A percentile compares a stretch with the other conserved stretches of the same genome.
These are phyloP conservation scores for Acrossocheilus wenchowensis DNA, from an alignment of 2,797 vertebrate genomes.

Conservation along the genomic window DNA sequence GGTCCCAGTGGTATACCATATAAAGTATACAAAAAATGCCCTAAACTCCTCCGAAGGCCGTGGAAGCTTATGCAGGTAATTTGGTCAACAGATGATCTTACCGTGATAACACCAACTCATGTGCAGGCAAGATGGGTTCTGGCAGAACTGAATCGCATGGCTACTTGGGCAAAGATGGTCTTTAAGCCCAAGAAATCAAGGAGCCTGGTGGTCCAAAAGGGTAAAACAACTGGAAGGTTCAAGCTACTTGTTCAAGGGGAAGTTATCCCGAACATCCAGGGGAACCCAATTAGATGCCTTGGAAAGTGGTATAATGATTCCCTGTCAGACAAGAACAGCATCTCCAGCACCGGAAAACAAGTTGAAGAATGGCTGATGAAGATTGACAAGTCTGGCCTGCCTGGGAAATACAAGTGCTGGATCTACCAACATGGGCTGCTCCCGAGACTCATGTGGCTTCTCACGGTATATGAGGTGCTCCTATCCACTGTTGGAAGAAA, in stretches of 20 bases:
- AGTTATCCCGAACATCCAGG: background rate
- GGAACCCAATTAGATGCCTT: slow-evolving; percentile 39
- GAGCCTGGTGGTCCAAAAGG: slow-evolving; percentile 13
- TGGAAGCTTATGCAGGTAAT: too few relatives aligned
- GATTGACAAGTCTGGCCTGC: slow-evolving; percentile 37
- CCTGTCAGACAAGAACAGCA: slow-evolving; percentile 29
- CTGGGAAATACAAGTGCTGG: slow-evolving; percentile 14
- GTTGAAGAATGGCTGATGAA: slow-evolving; percentile 35
- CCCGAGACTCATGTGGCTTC: too few relatives aligned
- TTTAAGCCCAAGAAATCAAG: slow-evolving; percentile 37
- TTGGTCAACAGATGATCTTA: background rate
- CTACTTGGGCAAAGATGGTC: slow-evolving; percentile 35
- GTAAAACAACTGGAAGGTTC: background rate
- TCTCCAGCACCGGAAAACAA: slow-evolving; percentile 37
- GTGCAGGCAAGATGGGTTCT: background rate
- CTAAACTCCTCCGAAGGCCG: too few relatives aligned
- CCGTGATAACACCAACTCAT: background rate
- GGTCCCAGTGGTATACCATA: too few relatives aligned
- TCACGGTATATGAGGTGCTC: too few relatives aligned
- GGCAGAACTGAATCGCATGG: background rate
- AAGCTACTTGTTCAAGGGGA: background rate
- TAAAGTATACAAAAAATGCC: too few relatives aligned
- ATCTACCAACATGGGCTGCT: background rate
- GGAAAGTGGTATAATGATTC: slow-evolving; percentile 34
- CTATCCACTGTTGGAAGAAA: too few relatives aligned